Evolutionary conservation across 2,113 vertebrate genomes (phyloP).

Genomic region (Otolemur garnettii): DNA sequence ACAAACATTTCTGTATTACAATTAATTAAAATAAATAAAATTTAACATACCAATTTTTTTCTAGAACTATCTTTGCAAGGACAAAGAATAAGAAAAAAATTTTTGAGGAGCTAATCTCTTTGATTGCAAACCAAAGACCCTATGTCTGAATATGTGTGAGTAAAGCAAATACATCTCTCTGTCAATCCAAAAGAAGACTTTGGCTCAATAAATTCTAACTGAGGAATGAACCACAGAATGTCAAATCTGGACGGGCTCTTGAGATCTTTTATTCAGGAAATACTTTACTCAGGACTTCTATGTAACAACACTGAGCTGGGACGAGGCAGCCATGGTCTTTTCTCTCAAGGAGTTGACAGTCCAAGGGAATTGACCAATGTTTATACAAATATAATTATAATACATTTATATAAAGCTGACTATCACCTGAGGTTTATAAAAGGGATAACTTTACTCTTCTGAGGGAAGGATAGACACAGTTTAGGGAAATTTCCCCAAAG

Average conservation of each 20-base stretch:
- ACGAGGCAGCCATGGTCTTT: neutral
- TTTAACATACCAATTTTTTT: conserved; percentile 61
- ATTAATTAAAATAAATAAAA: conserved; percentile 75
- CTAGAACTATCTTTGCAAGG: conserved; percentile 51
- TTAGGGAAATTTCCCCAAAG: neutral
- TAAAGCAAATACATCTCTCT: neutral
- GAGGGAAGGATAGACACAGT: neutral
- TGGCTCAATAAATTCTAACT: neutral
- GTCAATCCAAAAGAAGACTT: conserved; percentile 1
- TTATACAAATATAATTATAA: conserved; percentile 39
- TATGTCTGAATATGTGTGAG: neutral
- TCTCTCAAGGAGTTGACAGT: neutral
- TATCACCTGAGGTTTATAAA: conserved; percentile 28
- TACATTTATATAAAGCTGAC: neutral
- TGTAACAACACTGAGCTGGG: neutral
- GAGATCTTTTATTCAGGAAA: neutral
- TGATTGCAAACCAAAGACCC: conserved; percentile 48
- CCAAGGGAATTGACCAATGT: neutral
- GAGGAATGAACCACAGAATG: neutral
- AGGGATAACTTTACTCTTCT: neutral
- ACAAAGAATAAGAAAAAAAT: conserved; percentile 26
- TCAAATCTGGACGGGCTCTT: neutral
- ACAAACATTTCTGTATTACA: conserved; percentile 65
- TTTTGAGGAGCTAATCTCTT: neutral
- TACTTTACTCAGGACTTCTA: conserved; percentile 1